Evolutionary conservation across 2,888 invertebrate genomes (phyloP), one percentile per base, ranked within the genome.

Genomic region (Acronicta leporina): DNA sequence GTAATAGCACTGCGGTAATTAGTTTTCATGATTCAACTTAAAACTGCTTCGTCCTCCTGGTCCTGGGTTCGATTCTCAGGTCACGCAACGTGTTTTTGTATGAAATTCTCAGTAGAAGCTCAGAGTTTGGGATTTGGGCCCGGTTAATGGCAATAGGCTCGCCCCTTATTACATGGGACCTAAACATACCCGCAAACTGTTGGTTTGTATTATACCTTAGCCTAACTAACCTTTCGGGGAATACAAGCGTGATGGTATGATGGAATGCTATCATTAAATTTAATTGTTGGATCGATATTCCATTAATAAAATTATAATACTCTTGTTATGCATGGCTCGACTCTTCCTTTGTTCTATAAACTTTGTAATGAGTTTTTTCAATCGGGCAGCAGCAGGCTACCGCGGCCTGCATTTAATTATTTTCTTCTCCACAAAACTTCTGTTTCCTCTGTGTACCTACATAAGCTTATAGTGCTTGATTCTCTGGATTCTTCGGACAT

Each of bases 291-390:
- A 74, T 62, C 75, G 33, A 74, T 50, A 69, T 56, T 69, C 46
- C 42, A 56, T 73, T 73, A 61, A 56, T 55, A 52, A 49, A 61
- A 41, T 51, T 68, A 44, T 14, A 53, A 68, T 73, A 9, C 43
- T 62, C 30, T 61, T 48, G 51, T 45, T 74, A 52, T 50, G 49
- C 63, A 56, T 62, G 49, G 42, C 51, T 33, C 45, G 68, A 67
- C 54, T 74, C 30, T 73, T 73, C 41, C 33, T 69, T 44, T 20
- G 42, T 56, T 61, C 16, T 50, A 73, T 50, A 56, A 73, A 73
- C 16, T 53, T 69, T 56, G 46, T 73, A 69, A 73, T 73, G 63
- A 56, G 61, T 50, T 68, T 68, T 68, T 56, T 62, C 52, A 52
- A 73, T 62, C 52, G 30, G 40, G 40, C 52, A 68, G 74, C 14